These are phyloP conservation scores for Microcebus jonahi DNA, from an alignment of 2,113 vertebrate species.

Conservation along the genomic window DNA sequence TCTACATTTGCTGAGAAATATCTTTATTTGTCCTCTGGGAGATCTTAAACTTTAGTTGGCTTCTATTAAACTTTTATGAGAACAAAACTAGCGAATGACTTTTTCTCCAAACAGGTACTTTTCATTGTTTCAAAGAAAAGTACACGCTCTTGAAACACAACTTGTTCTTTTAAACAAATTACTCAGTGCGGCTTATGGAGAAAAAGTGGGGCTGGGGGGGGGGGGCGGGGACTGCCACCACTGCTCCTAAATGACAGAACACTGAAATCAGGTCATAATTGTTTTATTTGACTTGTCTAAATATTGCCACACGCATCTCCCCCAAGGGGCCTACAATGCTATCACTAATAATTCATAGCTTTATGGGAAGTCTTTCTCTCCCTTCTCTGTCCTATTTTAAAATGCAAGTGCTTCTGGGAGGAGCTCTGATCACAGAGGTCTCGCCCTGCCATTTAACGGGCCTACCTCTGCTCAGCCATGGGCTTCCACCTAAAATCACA, in stretches of 20 bases:
- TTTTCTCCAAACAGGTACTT: constrained; percentile 58
- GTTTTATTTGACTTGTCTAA: background rate
- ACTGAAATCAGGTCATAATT: background rate
- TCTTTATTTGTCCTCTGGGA: constrained; percentile 67
- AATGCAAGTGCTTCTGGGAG: background rate
- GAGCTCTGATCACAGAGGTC: too few relatives aligned
- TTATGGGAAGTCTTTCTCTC: background rate
- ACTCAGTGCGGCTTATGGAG: background rate
- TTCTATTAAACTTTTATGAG: constrained; percentile 72
- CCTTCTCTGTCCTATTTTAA: background rate
- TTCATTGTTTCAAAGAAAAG: constrained; percentile 50
- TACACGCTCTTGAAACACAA: background rate
- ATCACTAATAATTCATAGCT: background rate
- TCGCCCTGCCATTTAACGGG: background rate
- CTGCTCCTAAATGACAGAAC: background rate
- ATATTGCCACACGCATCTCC: background rate
- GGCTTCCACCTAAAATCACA: background rate
- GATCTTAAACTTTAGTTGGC: constrained; percentile 62
- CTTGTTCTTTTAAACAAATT: background rate
- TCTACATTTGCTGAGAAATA: constrained; percentile 65
- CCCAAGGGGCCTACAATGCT: background rate
- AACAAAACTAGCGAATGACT: constrained; percentile 49
- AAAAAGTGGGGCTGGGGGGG: background rate
- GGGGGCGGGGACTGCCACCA: background rate
- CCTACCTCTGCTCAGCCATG: background rate